Base-by-base conservation (phyloP, 2,113 vertebrate species). In the Murina feae region DNA sequence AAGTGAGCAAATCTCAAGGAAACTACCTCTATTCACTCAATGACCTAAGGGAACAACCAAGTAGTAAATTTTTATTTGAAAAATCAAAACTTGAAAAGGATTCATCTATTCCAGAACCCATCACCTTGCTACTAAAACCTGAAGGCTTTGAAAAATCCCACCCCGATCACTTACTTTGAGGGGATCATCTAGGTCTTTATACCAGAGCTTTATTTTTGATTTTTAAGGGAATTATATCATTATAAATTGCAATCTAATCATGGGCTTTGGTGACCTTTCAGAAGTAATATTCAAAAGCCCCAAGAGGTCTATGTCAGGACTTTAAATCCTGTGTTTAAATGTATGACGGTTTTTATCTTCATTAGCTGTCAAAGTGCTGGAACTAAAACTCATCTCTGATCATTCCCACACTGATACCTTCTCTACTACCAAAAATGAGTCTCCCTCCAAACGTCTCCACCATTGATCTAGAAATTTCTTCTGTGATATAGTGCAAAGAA, bases 281-380 rank as follows among this genome's bases (percentile, higher is more conserved):
- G 71, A 91, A 95, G 39, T 49, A 81, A 87, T 85, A 86, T 76
- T 93, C 85, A 93, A 87, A 93, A 81, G 25, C 3, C 72, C 53
- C 51, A 60, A 76, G 58, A 87, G 47, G 32, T 21, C 65, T 66
- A 82, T 72, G 72, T 51, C 42, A 91, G 47, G n/a, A 90, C 44
- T 93, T 94, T 51, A 93, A 83, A 91, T 94, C 23, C 75, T 86
- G 6, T 83, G 51, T 93, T 86, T 72, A 93, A 89, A 93, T 28
- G 37, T 74, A 55, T 2, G 30, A 69, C 89, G 21, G 18, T 20
- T 86, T 95, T 93, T 78, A 72, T 68, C 23, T 60, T 60, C 25
- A 58, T 78, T 84, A 63, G 30, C 83, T 78, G 28, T 63, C 68
- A 95, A 92, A 84, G 25, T 23, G 3, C 60, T 28, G 3, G 25